Evolutionary conservation across 2,113 vertebrate genomes (phyloP).

Genomic region (Aspiorhynchus laticeps): DNA sequence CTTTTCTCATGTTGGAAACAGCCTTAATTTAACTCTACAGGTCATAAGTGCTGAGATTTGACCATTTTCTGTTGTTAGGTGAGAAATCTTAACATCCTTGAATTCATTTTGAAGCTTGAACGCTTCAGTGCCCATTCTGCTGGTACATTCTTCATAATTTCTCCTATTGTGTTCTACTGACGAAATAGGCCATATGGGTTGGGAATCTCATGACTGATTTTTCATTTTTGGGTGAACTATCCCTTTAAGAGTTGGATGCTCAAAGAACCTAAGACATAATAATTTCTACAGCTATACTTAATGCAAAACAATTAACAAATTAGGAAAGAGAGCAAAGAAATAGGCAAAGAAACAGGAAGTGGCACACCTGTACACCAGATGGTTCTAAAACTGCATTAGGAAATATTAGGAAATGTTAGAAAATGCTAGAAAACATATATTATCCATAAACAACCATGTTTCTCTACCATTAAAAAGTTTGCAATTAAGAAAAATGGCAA

Average conservation of each 20-base stretch:
- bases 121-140: background rate
- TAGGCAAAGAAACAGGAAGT: background rate
- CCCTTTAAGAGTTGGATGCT: background rate
- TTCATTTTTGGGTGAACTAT: background rate
- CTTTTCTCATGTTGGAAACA: constrained; percentile 42
- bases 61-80: background rate
- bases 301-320: background rate
- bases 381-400: background rate
- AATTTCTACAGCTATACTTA: background rate
- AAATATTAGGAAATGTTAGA: background rate
- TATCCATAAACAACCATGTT: background rate
- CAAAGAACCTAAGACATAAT: background rate
- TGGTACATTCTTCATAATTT: background rate
- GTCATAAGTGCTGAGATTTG: background rate
- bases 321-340: background rate
- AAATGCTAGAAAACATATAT: background rate
- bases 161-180: background rate
- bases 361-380: background rate
- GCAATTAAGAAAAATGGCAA: too few species aligned
- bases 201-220: background rate
- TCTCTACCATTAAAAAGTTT: background rate
- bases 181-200: background rate
- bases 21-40: constrained; percentile 11
- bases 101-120: background rate
- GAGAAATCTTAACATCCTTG: background rate